Evolutionary conservation across 1,140 invertebrate genomes (phyloP).

Genomic region (Paraescarpia echinospica): DNA sequence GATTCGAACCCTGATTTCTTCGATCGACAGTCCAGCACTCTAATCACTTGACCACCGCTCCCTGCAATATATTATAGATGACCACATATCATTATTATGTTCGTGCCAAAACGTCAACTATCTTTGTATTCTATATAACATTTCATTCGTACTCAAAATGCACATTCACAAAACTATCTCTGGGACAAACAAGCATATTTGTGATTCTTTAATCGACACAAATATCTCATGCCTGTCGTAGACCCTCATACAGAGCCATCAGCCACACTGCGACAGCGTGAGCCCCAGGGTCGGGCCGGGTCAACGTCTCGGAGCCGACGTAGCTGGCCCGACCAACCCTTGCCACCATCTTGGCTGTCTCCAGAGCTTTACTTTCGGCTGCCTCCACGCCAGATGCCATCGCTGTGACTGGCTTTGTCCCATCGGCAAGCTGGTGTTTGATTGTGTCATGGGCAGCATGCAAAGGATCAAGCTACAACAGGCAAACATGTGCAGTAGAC

Average conservation of each 20-base stretch:
- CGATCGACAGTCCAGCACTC: no score
- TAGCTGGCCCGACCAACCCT: constrained; percentile 61
- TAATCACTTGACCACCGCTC: no score
- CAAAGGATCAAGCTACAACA: neutral
- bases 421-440: neutral
- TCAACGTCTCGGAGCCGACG: constrained; percentile 47
- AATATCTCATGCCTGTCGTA: neutral
- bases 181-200: neutral
- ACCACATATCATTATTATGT: no score
- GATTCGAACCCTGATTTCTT: no score
- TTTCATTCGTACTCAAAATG: neutral
- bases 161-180: neutral
- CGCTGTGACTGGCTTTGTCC: neutral
- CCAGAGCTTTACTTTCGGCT: constrained; percentile 57
- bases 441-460: neutral
- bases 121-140: neutral
- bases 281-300: constrained; percentile 69
- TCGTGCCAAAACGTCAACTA: neutral
- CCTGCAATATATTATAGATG: no score
- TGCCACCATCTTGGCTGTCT: constrained; percentile 65
- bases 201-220: neutral
- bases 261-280: constrained; percentile 68
- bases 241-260: constrained; percentile 56
- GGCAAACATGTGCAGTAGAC: neutral
- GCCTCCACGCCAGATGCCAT: neutral